These are phyloP conservation scores for Leptocoma aspasia DNA, from an alignment of 2,113 vertebrate species.

Conservation along the genomic window DNA sequence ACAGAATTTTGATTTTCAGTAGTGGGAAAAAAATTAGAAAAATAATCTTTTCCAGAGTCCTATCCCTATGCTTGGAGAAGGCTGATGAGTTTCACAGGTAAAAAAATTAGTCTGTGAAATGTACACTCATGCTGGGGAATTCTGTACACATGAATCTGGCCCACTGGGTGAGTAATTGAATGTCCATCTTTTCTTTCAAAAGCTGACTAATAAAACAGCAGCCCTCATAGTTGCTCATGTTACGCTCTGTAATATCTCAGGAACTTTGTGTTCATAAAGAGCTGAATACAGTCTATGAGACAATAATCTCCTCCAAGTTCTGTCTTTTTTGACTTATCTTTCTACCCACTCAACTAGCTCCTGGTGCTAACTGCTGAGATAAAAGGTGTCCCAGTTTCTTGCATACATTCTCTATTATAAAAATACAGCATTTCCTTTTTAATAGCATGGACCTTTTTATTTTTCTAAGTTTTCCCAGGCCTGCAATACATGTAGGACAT, in stretches of 20 bases:
- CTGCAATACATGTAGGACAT: neutral
- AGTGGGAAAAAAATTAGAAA: neutral
- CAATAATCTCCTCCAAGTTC: neutral
- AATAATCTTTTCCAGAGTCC: neutral
- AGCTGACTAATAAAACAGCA: neutral
- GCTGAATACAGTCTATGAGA: neutral
- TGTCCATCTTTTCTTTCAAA: neutral
- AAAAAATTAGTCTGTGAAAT: neutral
- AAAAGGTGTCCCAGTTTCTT: neutral
- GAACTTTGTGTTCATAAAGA: neutral
- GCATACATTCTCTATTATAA: neutral
- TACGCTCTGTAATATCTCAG: neutral
- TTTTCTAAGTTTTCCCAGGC: neutral
- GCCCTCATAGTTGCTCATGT: neutral
- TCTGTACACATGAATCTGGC: neutral
- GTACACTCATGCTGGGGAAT: neutral
- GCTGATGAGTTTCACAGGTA: neutral
- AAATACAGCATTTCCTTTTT: neutral
- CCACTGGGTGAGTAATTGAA: neutral
- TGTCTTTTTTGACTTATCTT: neutral
- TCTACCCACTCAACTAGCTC: neutral
- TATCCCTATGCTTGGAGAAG: neutral
- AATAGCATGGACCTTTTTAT: neutral
- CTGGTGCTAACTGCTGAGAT: neutral
- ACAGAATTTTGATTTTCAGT: neutral